A percentile compares a stretch with the other conserved stretches of the same genome.
Conservation (phyloP, 2,797 vertebrate genomes). For the Amblyraja radiata region DNA sequence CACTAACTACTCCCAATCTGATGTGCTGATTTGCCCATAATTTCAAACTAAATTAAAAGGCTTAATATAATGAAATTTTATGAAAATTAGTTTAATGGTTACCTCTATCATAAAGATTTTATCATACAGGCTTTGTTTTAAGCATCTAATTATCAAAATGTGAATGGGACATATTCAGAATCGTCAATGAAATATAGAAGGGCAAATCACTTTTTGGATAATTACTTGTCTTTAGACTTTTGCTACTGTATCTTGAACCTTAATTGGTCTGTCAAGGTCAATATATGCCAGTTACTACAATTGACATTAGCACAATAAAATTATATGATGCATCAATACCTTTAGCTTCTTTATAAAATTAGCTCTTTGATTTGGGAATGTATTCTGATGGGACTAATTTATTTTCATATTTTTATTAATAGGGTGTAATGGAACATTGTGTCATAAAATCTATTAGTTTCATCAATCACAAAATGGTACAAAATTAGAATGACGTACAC, state of each 20-base stretch:
- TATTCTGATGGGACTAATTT: neutral
- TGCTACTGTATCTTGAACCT: neutral
- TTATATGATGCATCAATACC: neutral
- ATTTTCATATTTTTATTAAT: neutral
- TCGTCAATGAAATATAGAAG: neutral
- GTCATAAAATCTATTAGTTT: neutral
- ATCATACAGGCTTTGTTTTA: neutral
- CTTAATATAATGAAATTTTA: neutral
- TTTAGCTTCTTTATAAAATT: neutral
- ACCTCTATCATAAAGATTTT: neutral
- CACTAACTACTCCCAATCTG: neutral
- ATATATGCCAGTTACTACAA: neutral
- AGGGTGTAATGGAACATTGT: too few relatives aligned
- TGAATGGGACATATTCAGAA: neutral
- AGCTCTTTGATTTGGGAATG: neutral
- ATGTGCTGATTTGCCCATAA: neutral
- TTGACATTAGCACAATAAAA: neutral
- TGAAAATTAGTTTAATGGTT: neutral
- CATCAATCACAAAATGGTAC: neutral
- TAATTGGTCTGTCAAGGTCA: neutral
- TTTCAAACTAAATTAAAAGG: neutral
- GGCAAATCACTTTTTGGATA: neutral
- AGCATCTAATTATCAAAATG: neutral
- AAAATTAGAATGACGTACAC: neutral
- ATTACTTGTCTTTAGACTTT: neutral